These are phyloP conservation scores for Brenthis ino DNA, from an alignment of 2,888 invertebrate genomes.

Conservation along the genomic window DNA sequence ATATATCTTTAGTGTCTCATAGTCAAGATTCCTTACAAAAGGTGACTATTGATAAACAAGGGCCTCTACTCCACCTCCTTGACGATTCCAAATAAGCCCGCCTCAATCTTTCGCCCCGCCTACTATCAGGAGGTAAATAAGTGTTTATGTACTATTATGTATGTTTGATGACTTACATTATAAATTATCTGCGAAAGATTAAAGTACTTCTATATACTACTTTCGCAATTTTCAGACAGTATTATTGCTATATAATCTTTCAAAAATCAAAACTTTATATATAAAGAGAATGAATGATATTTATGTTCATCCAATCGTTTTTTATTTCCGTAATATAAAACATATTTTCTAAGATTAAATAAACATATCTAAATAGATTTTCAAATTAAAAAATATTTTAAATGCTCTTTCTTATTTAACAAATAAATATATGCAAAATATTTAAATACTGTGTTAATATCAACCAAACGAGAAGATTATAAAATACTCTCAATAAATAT, in stretches of 20 bases:
- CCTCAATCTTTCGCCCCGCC: constrained; percentile 77
- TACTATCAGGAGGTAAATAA: constrained; percentile 74
- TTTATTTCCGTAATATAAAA: too few species aligned
- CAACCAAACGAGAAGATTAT: not conserved
- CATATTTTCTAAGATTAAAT: too few species aligned
- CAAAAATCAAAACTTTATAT: too few species aligned
- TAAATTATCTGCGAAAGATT: not conserved
- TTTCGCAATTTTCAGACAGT: not conserved
- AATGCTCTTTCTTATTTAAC: too few species aligned
- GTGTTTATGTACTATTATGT: constrained; percentile 68
- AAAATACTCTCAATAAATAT: constrained; percentile 29
- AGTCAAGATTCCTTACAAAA: constrained; percentile 12
- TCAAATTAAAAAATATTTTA: too few species aligned
- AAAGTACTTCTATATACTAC: not conserved
- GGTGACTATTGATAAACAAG: constrained; percentile 67
- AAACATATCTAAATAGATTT: too few species aligned
- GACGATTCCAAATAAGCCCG: constrained; percentile 79
- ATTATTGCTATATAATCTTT: not conserved
- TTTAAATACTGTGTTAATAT: too few species aligned
- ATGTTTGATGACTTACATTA: constrained; percentile 39
- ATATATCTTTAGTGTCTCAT: not conserved
- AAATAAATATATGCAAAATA: too few species aligned
- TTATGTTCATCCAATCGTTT: too few species aligned
- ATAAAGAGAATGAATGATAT: too few species aligned
- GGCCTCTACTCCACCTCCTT: constrained; percentile 74